Conservation (phyloP, 1,140 invertebrate genomes). For the Trichoplusia ni region DNA sequence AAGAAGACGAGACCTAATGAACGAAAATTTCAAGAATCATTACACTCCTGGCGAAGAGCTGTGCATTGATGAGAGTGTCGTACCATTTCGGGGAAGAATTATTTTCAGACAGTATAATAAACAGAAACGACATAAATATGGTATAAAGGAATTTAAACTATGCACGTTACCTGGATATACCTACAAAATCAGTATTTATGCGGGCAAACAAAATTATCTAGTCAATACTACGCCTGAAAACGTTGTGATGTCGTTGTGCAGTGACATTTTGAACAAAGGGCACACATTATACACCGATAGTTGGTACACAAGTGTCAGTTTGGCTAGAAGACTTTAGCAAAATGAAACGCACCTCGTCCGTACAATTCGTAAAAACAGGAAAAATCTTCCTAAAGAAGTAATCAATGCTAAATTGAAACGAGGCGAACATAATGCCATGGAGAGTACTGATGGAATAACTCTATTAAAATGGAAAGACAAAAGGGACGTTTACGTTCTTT, state of each 20-base stretch:
- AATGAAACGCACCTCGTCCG: too few species aligned
- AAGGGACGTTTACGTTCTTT: conserved; percentile 58
- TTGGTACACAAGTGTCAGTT: too few species aligned
- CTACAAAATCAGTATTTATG: neutral
- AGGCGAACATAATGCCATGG: neutral
- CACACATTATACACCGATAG: too few species aligned
- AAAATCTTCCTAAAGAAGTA: conserved; percentile 24
- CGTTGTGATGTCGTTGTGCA: too few species aligned
- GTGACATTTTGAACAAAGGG: too few species aligned
- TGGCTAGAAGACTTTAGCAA: too few species aligned
- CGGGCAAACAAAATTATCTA: too few species aligned
- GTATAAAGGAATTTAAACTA: conserved; percentile 1
- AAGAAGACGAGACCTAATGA: neutral
- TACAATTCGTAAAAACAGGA: conserved; percentile 46
- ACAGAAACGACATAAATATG: neutral
- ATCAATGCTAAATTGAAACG: conserved; percentile 36
- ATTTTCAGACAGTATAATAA: conserved; percentile 1
- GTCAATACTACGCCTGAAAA: too few species aligned
- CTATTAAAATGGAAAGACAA: conserved; percentile 74
- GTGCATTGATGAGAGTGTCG: neutral
- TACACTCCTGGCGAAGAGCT: neutral
- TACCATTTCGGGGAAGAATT: neutral
- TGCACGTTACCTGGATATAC: neutral
- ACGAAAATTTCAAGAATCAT: neutral
- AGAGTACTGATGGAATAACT: conserved; percentile 63